phyloP scores from a whole-genome alignment of 2,113 vertebrate genomes.

The Ictalurus punctatus region DNA sequence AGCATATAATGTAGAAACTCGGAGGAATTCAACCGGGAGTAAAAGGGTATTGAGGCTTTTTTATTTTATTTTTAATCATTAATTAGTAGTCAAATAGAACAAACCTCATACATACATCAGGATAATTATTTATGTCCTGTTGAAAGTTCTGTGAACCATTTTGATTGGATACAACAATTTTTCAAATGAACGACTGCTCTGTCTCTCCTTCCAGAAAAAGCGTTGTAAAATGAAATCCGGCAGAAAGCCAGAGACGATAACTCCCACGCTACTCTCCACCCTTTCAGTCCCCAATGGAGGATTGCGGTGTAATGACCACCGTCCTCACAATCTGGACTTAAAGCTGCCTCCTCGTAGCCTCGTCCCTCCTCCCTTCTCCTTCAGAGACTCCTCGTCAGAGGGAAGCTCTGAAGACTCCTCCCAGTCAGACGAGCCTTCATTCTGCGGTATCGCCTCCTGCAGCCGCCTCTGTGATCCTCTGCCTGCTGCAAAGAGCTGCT shows the following conservation, averaged over 20 bases:
- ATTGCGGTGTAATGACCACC: conserved; percentile 74
- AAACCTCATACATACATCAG: background rate
- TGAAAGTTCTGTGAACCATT: background rate
- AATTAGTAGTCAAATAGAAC: background rate
- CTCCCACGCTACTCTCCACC: conserved; percentile 63
- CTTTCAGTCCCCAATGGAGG: conserved; percentile 79
- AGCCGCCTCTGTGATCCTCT: conserved; percentile 84
- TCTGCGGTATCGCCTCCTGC: conserved; percentile 90
- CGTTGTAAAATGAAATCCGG: conserved; percentile 80
- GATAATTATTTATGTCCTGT: background rate
- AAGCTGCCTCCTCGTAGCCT: conserved; percentile 64
- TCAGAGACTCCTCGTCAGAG: conserved; percentile 85
- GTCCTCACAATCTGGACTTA: conserved; percentile 73
- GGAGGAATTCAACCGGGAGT: conserved; percentile 80
- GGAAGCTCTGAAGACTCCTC: conserved; percentile 91
- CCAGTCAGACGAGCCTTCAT: conserved; percentile 92
- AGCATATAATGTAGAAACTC: conserved; percentile 81
- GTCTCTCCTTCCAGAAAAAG: conserved; percentile 75
- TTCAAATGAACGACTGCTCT: conserved; percentile 1
- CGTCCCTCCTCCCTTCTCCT: conserved; percentile 73
- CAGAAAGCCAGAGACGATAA: conserved; percentile 81
- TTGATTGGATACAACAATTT: conserved; percentile 3
- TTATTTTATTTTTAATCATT: background rate
- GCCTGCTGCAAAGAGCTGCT: conserved; percentile 79
- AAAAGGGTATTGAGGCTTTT: conserved; percentile 79